Evolutionary conservation across 2,888 invertebrate species (phyloP).

Genomic region (Lasioglossum vierecki): DNA sequence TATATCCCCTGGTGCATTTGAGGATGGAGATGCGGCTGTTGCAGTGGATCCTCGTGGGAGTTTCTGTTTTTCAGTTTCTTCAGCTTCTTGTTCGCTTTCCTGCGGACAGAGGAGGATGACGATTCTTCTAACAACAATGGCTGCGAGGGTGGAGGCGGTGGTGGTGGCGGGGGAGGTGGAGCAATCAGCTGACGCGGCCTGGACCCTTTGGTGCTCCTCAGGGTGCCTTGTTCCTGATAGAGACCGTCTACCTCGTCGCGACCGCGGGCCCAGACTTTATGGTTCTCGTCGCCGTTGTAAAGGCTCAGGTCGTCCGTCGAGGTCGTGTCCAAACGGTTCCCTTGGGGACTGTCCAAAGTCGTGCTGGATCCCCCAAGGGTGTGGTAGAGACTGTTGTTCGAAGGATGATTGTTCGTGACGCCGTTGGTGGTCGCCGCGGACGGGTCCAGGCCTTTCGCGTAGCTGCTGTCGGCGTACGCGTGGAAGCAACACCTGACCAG

Average conservation of each 20-base stretch:
- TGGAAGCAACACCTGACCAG: conserved; percentile 98
- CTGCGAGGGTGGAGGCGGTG: conserved; percentile 84
- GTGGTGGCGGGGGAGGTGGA: conserved; percentile 91
- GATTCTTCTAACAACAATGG: conserved; percentile 79
- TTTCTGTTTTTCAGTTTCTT: conserved; percentile 79
- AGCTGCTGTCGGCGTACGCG: conserved; percentile 98
- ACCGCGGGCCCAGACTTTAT: conserved; percentile 96
- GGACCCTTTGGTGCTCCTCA: conserved; percentile 85
- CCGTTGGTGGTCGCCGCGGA: conserved; percentile 74
- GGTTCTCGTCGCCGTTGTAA: conserved; percentile 96
- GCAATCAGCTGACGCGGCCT: conserved; percentile 94
- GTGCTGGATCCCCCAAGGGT: conserved; percentile 83
- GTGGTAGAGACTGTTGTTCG: conserved; percentile 80
- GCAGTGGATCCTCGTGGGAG: conserved; percentile 77
- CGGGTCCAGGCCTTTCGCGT: conserved; percentile 88
- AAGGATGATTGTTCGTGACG: conserved; percentile 76
- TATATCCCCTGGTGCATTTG: conserved; percentile 82
- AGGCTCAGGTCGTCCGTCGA: conserved; percentile 91
- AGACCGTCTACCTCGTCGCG: conserved; percentile 90
- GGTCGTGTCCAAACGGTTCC: conserved; percentile 81
- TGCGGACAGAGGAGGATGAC: conserved; percentile 76
- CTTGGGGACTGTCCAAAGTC: conserved; percentile 83
- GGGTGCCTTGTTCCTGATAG: conserved; percentile 86
- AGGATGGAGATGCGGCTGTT: conserved; percentile 80
- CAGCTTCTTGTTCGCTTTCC: conserved; percentile 79